Conservation (phyloP, 1,140 invertebrate species). For the Neodiprion virginianus region DNA sequence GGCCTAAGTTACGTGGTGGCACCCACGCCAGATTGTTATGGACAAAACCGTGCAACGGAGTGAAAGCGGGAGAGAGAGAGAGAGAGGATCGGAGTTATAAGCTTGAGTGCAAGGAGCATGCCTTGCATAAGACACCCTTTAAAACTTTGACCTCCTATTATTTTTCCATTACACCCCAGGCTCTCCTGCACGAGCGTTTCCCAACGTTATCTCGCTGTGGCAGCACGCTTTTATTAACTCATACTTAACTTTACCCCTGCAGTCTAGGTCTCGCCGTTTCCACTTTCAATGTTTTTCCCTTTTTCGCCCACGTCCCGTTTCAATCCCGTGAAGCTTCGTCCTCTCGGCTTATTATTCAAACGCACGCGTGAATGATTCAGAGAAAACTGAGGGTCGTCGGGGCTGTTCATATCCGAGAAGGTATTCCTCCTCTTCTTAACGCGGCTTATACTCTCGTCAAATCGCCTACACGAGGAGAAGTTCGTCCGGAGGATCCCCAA, state of each 20-base stretch:
- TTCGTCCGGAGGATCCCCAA: too few species aligned
- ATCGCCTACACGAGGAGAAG: too few species aligned
- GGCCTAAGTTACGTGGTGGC: too few species aligned
- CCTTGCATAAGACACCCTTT: too few species aligned
- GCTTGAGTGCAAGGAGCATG: neutral
- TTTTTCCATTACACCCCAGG: neutral
- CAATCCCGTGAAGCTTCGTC: too few species aligned
- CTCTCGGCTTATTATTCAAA: neutral
- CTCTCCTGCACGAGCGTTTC: neutral
- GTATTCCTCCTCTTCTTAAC: too few species aligned
- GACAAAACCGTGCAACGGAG: too few species aligned
- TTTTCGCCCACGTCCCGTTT: too few species aligned
- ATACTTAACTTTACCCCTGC: neutral
- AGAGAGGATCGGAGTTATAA: neutral
- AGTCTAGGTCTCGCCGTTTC: neutral
- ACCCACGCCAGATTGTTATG: too few species aligned
- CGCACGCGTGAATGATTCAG: neutral
- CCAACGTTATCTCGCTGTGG: neutral
- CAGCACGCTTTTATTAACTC: slow-evolving; percentile 1
- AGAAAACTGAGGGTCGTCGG: neutral
- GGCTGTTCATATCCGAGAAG: too few species aligned
- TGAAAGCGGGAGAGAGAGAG: too few species aligned
- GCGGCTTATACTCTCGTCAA: too few species aligned
- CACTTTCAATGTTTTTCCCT: neutral
- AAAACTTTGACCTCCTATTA: neutral